Percentiles rank a stretch among this genome's conserved stretches.
Conservation (phyloP, 2,113 vertebrate species). For the Spea multiplicata region DNA sequence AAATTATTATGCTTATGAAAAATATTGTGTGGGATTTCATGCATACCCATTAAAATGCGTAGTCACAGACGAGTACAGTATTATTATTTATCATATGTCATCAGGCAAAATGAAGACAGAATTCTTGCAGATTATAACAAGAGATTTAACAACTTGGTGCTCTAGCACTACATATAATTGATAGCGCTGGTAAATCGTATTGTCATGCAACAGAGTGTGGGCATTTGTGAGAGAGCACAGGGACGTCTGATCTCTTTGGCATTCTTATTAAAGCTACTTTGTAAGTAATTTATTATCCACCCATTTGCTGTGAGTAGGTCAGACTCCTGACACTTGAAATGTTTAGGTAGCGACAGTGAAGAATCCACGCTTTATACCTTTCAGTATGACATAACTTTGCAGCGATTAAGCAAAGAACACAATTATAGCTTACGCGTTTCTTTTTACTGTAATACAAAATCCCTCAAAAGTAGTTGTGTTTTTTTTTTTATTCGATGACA, state of each 20-base stretch:
- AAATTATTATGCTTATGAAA: neutral
- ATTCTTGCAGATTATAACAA: conserved; percentile 15
- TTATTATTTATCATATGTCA: conserved; percentile 8
- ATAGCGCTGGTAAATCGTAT: conserved; percentile 65
- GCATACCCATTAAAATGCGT: neutral
- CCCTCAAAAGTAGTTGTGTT: neutral
- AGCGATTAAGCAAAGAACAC: conserved; percentile 32
- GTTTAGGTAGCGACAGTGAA: conserved; percentile 60
- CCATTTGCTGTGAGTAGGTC: conserved; percentile 61
- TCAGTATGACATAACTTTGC: conserved; percentile 53
- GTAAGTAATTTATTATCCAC: conserved; percentile 62
- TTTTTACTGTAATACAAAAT: too few species aligned
- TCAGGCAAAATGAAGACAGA: conserved; percentile 15
- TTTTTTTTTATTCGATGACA: neutral
- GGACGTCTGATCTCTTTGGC: conserved; percentile 53
- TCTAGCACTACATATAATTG: conserved; percentile 39
- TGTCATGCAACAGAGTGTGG: conserved; percentile 57
- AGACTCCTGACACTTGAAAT: conserved; percentile 58
- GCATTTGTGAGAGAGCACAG: conserved; percentile 53
- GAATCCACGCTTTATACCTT: conserved; percentile 33
- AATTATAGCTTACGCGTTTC: conserved; percentile 28
- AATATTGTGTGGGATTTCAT: neutral
- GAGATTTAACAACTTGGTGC: conserved; percentile 14
- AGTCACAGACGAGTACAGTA: neutral
- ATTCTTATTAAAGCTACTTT: conserved; percentile 47